phyloP scores from a whole-genome alignment of 1,140 invertebrate genomes.

The Pissodes strobi region DNA sequence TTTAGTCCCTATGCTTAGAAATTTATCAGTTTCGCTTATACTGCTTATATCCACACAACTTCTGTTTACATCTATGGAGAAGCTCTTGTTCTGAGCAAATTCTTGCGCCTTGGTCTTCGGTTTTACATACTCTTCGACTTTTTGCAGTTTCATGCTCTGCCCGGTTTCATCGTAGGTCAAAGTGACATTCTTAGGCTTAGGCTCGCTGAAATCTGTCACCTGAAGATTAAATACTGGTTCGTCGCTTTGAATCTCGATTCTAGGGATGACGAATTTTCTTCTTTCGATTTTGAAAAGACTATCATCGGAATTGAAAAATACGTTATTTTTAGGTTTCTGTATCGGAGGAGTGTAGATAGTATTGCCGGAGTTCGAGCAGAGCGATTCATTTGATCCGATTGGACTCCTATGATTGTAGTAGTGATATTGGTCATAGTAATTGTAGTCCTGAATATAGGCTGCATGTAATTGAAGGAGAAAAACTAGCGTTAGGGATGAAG shows the following conservation, averaged over 20 bases:
- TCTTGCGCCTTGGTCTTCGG: conserved; percentile 36
- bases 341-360: conserved; percentile 47
- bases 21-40: conserved; percentile 44
- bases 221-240: conserved; percentile 51
- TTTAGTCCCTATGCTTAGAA: conserved; percentile 43
- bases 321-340: conserved; percentile 48
- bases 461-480: conserved; percentile 48
- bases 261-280: conserved; percentile 49
- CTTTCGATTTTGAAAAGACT: conserved; percentile 50
- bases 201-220: conserved; percentile 53
- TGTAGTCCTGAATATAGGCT: conserved; percentile 39
- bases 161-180: conserved; percentile 47
- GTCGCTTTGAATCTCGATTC: conserved; percentile 49
- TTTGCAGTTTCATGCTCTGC: conserved; percentile 36
- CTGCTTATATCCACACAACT: conserved; percentile 39
- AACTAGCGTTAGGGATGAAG: conserved; percentile 14
- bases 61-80: conserved; percentile 47
- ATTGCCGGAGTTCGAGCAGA: conserved; percentile 39
- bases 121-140: conserved; percentile 40
- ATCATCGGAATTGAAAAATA: conserved; percentile 54
- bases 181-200: conserved; percentile 47
- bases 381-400: conserved; percentile 48
- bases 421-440: conserved; percentile 39
- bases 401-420: conserved; percentile 42
- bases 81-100: conserved; percentile 49